These are phyloP conservation scores for Pelecanoides urinatrix DNA, from an alignment of 2,113 vertebrate genomes.

Conservation along the genomic window DNA sequence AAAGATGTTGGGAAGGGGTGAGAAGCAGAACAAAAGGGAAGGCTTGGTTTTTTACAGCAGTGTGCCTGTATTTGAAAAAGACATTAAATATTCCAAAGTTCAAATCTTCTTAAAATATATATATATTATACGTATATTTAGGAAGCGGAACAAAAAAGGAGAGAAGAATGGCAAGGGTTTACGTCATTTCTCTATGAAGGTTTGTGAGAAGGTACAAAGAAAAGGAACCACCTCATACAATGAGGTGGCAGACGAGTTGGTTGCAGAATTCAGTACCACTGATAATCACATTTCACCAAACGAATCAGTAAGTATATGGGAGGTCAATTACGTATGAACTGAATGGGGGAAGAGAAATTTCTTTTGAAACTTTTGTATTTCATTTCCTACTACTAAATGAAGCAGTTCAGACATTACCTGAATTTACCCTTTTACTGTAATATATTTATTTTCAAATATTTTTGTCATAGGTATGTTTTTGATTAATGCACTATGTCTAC, in stretches of 20 bases:
- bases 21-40: background rate
- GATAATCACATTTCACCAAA: conserved; percentile 95
- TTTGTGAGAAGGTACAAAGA: conserved; percentile 98
- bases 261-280: conserved; percentile 95
- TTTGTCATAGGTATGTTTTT: conserved; percentile 3
- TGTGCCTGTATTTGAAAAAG: conserved; percentile 39
- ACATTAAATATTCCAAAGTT: conserved; percentile 36
- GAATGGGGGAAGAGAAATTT: conserved; percentile 12
- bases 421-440: background rate
- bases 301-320: conserved; percentile 85
- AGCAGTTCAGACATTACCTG: background rate
- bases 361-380: background rate
- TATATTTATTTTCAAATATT: background rate
- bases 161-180: conserved; percentile 98
- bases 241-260: conserved; percentile 97
- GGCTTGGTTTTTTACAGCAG: background rate
- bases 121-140: conserved; percentile 56
- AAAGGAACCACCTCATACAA: conserved; percentile 98
- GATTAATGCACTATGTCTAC: background rate
- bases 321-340: background rate
- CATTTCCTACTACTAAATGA: background rate
- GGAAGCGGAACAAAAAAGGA: conserved; percentile 96
- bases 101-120: conserved; percentile 43
- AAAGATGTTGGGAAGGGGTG: background rate
- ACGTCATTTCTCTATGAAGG: conserved; percentile 99